These are phyloP conservation scores for Virgularia gustaviana DNA, from an alignment of 92 coral and sea anemone genomes.

Conservation along the genomic window DNA sequence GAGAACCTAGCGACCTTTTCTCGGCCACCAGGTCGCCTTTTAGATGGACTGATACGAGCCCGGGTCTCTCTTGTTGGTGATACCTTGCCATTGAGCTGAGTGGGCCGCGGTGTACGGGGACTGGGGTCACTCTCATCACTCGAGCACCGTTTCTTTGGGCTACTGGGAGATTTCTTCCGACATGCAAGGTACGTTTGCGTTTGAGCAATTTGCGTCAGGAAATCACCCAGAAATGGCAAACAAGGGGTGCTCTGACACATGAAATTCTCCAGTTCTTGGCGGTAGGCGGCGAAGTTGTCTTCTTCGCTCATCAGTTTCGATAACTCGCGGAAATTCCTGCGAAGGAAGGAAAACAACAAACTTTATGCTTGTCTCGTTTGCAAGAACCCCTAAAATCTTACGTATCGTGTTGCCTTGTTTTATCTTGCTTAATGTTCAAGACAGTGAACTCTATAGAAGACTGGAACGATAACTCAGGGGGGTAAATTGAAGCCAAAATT, in stretches of 20 bases:
- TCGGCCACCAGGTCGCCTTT: slow-evolving; percentile 31
- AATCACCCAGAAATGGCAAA: slow-evolving; percentile 87
- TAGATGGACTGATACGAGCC: slow-evolving; percentile 20
- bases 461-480: no score
- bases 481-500: no score
- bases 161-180: slow-evolving; percentile 51
- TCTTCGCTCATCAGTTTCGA: slow-evolving; percentile 86
- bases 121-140: slow-evolving; percentile 16
- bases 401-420: no score
- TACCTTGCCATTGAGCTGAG: slow-evolving; percentile 5
- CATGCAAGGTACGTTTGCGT: slow-evolving; percentile 78
- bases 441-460: no score
- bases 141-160: slow-evolving; percentile 25
- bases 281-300: slow-evolving; percentile 82
- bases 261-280: slow-evolving; percentile 63
- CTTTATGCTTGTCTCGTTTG: neutral
- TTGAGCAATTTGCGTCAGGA: slow-evolving; percentile 94
- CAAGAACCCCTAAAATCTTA: no score
- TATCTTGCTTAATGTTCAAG: no score
- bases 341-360: neutral
- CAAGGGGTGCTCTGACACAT: slow-evolving; percentile 59
- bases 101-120: slow-evolving; percentile 39
- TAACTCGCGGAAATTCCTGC: slow-evolving; percentile 88
- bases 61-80: slow-evolving; percentile 19
- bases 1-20: slow-evolving; percentile 20